phyloP scores from a whole-genome alignment of 2,888 invertebrate species.

The Lasioglossum calceatum region DNA sequence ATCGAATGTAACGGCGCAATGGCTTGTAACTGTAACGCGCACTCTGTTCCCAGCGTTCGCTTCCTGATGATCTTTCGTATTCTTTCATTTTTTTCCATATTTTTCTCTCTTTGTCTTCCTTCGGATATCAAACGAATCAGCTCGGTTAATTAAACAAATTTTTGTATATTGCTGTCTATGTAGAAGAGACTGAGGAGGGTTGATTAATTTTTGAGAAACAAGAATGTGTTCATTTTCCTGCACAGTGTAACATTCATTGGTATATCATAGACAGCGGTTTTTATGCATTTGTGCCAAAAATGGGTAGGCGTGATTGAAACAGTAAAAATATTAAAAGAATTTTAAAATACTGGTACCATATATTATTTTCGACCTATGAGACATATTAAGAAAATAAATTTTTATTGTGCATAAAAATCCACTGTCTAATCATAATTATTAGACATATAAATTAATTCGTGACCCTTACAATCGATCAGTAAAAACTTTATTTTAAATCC shows the following conservation, averaged over 20 bases:
- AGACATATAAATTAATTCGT: background rate
- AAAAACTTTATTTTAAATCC: background rate
- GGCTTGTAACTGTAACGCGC: slow-evolving; percentile 56
- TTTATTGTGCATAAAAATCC: too few relatives aligned
- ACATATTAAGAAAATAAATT: too few relatives aligned
- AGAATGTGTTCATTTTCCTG: background rate
- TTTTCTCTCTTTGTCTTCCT: background rate
- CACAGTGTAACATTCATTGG: background rate
- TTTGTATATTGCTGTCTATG: background rate
- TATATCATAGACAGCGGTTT: too few relatives aligned
- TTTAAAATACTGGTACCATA: too few relatives aligned
- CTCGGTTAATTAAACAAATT: too few relatives aligned
- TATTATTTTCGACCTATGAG: too few relatives aligned
- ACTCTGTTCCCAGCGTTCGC: background rate
- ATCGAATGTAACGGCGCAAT: slow-evolving; percentile 59
- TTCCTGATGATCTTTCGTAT: slow-evolving; percentile 1
- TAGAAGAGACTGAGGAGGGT: background rate
- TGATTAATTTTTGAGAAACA: background rate
- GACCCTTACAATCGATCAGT: background rate
- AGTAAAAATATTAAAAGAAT: too few relatives aligned
- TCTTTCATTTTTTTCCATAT: background rate
- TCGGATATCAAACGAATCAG: too few relatives aligned
- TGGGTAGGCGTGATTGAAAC: too few relatives aligned
- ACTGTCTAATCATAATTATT: too few relatives aligned
- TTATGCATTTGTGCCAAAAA: too few relatives aligned